A percentile compares a stretch with the other conserved stretches of the same genome.
Evolutionary conservation across 2,888 invertebrate species (phyloP).

Genomic region (Melinopterus prodromus): DNA sequence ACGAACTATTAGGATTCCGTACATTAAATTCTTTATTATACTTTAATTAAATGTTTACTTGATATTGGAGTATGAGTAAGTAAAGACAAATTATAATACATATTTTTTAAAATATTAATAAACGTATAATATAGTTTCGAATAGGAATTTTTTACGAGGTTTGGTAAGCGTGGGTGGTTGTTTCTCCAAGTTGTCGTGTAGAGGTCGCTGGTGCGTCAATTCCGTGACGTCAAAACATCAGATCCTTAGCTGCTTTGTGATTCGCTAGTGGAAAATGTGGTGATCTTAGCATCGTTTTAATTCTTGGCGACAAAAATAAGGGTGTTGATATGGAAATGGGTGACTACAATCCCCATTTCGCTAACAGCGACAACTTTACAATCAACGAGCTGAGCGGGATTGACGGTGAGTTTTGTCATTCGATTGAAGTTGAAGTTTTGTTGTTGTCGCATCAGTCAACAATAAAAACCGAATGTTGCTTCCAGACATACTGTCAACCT

Average conservation of each 20-base stretch:
- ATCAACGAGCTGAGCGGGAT: conserved; percentile 73
- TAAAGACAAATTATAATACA: too few species aligned
- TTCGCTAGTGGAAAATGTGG: conserved; percentile 62
- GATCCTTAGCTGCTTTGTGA: conserved; percentile 63
- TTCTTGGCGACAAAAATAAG: conserved; percentile 48
- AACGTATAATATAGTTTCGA: too few species aligned
- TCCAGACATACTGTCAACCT: conserved; percentile 72
- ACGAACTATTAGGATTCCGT: too few species aligned
- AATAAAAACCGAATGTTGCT: conserved; percentile 41
- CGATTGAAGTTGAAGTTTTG: conserved; percentile 8
- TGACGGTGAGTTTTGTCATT: conserved; percentile 65
- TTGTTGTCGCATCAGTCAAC: conserved; percentile 35
- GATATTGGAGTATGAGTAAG: too few species aligned
- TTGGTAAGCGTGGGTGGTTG: too few species aligned
- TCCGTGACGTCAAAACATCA: conserved; percentile 69
- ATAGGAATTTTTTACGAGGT: too few species aligned
- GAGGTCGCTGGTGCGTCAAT: conserved; percentile 35
- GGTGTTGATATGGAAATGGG: conserved; percentile 56
- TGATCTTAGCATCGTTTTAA: conserved; percentile 53
- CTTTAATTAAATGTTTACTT: too few species aligned
- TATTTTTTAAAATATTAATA: too few species aligned
- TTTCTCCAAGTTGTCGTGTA: conserved; percentile 16
- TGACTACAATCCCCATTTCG: conserved; percentile 59
- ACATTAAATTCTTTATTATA: too few species aligned
- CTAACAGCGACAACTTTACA: conserved; percentile 67